Conservation (phyloP, 2,113 vertebrate species). For the Gymnorhina tibicen region DNA sequence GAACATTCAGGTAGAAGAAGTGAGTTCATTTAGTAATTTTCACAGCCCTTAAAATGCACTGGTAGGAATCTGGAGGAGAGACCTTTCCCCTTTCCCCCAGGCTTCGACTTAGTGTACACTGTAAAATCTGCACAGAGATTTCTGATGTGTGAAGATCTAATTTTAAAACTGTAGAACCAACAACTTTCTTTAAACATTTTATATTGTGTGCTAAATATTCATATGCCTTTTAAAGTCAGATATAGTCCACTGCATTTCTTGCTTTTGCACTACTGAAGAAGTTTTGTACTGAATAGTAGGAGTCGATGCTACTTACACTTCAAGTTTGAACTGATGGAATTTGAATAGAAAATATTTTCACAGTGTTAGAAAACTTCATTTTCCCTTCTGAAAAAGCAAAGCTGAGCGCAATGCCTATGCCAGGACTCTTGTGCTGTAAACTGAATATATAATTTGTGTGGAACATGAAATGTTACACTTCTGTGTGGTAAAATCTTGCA, state of each 20-base stretch:
- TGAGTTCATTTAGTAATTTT: slow-evolving; percentile 24
- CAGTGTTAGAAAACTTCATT: slow-evolving; percentile 46
- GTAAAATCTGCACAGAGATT: slow-evolving; percentile 56
- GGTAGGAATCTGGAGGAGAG: slow-evolving; percentile 23
- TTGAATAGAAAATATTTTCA: slow-evolving; percentile 65
- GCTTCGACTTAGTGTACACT: slow-evolving; percentile 26
- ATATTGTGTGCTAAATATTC: slow-evolving; percentile 63
- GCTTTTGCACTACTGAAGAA: slow-evolving; percentile 69
- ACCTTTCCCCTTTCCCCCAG: background rate
- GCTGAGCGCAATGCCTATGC: slow-evolving; percentile 58
- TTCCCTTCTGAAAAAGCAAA: slow-evolving; percentile 54
- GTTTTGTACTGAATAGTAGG: slow-evolving; percentile 70
- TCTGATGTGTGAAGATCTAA: slow-evolving; percentile 60
- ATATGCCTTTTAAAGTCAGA: slow-evolving; percentile 59
- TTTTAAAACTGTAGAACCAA: slow-evolving; percentile 54
- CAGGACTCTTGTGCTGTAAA: slow-evolving; percentile 67
- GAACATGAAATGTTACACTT: slow-evolving; percentile 68
- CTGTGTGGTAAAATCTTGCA: slow-evolving; percentile 65
- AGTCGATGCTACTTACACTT: slow-evolving; percentile 67
- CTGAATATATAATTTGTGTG: slow-evolving; percentile 67
- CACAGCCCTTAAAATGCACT: slow-evolving; percentile 38
- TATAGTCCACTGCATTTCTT: slow-evolving; percentile 64
- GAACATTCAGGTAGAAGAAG: background rate
- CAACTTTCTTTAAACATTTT: slow-evolving; percentile 60
- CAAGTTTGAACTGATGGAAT: slow-evolving; percentile 61